Conservation (phyloP, 2,113 vertebrate species). For the Martes martes region DNA sequence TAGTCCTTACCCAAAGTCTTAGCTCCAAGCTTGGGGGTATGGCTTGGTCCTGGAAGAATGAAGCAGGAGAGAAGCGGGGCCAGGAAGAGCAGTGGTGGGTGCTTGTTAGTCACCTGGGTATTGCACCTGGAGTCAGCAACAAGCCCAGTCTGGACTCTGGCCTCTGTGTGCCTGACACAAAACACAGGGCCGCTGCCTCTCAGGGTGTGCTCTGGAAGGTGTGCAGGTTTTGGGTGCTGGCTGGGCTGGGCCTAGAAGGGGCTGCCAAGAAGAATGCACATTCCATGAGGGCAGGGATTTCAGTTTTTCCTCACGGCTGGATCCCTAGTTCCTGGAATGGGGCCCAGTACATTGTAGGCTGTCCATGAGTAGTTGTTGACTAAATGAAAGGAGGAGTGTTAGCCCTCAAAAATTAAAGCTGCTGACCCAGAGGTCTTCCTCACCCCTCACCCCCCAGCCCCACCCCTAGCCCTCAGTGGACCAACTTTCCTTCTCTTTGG, state of each 20-base stretch:
- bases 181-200: neutral
- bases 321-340: neutral
- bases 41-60: neutral
- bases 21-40: neutral
- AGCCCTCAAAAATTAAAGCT: neutral
- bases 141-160: neutral
- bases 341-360: neutral
- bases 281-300: neutral
- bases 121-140: neutral
- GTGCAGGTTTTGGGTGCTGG: neutral
- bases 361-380: neutral
- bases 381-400: constrained; percentile 6
- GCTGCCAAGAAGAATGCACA: neutral
- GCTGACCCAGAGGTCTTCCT: neutral
- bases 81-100: neutral
- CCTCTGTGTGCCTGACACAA: neutral
- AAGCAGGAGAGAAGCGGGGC: neutral
- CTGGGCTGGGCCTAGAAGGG: neutral
- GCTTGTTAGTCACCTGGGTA: neutral
- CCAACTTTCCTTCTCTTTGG: constrained; percentile 50
- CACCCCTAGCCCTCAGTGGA: neutral
- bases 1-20: neutral
- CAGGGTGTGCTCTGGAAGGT: neutral
- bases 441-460: neutral
- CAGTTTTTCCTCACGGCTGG: neutral